Evolutionary conservation across 92 coral and sea anemone species (phyloP), one percentile per base, ranked within the genome.

Genomic region (Desmophyllum pertusum): DNA sequence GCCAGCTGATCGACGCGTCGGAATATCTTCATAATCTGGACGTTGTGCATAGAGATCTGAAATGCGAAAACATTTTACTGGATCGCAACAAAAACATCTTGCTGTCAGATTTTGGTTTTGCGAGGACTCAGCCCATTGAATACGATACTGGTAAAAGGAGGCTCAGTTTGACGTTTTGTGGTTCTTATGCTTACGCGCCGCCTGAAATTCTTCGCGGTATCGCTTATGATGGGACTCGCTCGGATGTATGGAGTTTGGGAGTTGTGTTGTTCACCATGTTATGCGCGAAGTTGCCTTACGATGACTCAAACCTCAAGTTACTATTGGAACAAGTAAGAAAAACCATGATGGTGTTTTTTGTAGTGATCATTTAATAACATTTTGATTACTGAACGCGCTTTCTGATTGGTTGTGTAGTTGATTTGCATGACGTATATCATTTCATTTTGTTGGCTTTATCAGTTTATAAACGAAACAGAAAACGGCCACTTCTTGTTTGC

Each of bases 231-330:
- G 99, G 99, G 45, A 97, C 99, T 1, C 77, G 90, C 78, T 94
- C 99, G 31, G 99, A 97, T 77, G 93, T 97, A 38, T 97, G 99
- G 99, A 97, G 99, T 76, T 81, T 97, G 45, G 99, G 99, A 4
- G 99, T 97, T 23, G 99, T 97, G 23, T 59, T 97, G 42, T 97
- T 92, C 81, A 97, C 99, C 1, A 97, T 94, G 99, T 93, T 94
- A 1, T 97, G 96, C 70, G 99, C 99, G 30, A 92, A 98, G 62
- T 94, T 97, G 52, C 99, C 99, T 13, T 97, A 92, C 85, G 99
- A 97, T 81, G 99, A 97, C 66, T 90, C 97, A 33, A 97, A 97
- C 80, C 93, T 97, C 21, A 97, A 95, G 48, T 73, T 92, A 35
- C 84, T 97, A 35, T 87, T 97, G 83, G 98, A 97, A 64, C 99